Base-by-base conservation (phyloP, 2,113 vertebrate genomes). In the Lepus americanus region DNA sequence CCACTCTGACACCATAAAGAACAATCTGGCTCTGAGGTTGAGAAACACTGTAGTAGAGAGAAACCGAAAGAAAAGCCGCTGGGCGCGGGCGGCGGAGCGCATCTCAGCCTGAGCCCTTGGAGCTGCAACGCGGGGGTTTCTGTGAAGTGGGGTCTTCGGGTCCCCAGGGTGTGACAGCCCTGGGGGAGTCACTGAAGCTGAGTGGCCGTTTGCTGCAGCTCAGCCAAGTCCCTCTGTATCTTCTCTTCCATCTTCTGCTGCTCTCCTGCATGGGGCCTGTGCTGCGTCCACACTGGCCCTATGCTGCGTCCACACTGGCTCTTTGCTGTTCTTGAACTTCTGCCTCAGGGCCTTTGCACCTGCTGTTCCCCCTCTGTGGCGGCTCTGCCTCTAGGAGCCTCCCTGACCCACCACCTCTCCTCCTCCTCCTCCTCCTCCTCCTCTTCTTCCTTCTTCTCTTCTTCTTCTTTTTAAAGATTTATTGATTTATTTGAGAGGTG, bases 311-410 rank as follows among this genome's bases (percentile, higher is more conserved):
- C 55, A 59, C 55, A 59, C 17, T 12, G 55, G 17, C 31, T 44
- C 63, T 79, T 10, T 88, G 83, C 44, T 36, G 22, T 63, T 55
- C 5, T 11, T 11, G 27, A 14, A n/a, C 10, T 51, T 31, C 67
- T 73, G 78, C 78, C 84, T 27, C 77, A 64, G 82, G 89, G 61
- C 81, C 44, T 90, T 80, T 85, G 93, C 17, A 33, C 53, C 10
- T 69, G 63, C 69, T 67, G 5, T 22, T 87, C 39, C 33, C 22
- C 5, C 25, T 69, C 14, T 14, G 33, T 59, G 64, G 64, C 51
- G 20, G 10, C 31, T 49, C 51, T 72, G 36, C 53, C 49, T 59
- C 27, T 55, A 85, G 73, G 49, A 76, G 77, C 77, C 61, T 19
- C n/a, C 36, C 49, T 13, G n/a, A 78, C 12, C n/a, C 36, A 22